These are phyloP conservation scores for Stramonita haemastoma DNA, from an alignment of 2,888 invertebrate species.

Conservation along the genomic window DNA sequence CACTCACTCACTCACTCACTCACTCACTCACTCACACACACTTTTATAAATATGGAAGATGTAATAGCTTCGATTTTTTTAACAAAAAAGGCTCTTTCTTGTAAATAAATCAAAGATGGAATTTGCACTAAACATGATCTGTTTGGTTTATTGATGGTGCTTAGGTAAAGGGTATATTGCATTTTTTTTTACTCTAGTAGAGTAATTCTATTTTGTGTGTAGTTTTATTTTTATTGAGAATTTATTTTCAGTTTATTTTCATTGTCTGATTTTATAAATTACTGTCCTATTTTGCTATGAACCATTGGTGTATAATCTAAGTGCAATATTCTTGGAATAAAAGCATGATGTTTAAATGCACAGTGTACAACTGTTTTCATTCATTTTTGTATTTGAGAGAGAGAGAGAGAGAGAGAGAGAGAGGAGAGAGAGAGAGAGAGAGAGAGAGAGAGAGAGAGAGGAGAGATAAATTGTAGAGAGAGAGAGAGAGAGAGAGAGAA, in stretches of 20 bases:
- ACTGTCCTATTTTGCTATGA: slow-evolving; percentile 13
- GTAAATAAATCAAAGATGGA: not conserved
- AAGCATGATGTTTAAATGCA: slow-evolving; percentile 35
- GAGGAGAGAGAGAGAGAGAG: too few species aligned
- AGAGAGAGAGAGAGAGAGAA: too few species aligned
- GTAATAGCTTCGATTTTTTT: too few species aligned
- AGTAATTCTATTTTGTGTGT: not conserved
- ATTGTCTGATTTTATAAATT: not conserved
- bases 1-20: too few species aligned
- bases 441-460: too few species aligned
- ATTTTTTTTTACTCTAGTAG: not conserved
- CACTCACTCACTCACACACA: too few species aligned
- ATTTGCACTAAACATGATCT: slow-evolving; percentile 1
- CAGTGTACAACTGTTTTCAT: not conserved
- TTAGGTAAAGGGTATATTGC: not conserved
- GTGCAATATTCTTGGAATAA: slow-evolving; percentile 48
- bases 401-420: too few species aligned
- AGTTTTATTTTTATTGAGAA: not conserved
- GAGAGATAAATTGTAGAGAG: too few species aligned
- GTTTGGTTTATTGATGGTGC: slow-evolving; percentile 3
- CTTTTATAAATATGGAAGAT: too few species aligned
- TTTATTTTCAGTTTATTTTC: not conserved
- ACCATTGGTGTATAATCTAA: slow-evolving; percentile 32
- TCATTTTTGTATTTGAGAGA: not conserved
- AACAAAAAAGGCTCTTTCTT: not conserved